A percentile compares a stretch with the other conserved stretches of the same genome.
phyloP scores from a whole-genome alignment of 1,140 invertebrate species.

The Drosophila elegans region DNA sequence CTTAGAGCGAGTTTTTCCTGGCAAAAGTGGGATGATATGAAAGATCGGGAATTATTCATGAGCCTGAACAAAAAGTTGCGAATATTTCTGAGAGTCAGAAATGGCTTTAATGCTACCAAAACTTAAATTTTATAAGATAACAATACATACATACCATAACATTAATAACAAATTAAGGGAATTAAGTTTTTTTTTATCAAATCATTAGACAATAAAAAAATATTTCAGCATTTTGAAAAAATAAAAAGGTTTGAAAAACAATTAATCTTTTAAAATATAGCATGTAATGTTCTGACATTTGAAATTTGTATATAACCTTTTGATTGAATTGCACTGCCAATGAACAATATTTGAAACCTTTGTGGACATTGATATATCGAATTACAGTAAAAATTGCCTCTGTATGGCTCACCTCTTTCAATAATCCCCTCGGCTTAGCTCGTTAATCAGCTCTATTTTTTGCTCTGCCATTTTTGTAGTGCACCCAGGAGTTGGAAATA shows the following conservation, averaged over 20 bases:
- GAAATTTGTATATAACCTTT: neutral
- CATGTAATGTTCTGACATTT: neutral
- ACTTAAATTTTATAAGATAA: neutral
- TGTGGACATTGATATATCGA: constrained; percentile 11
- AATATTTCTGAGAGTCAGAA: neutral
- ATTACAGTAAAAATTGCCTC: constrained; percentile 11
- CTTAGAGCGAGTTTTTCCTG: constrained; percentile 9
- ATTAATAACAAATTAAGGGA: neutral
- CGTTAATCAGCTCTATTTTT: constrained; percentile 38
- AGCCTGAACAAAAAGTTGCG: neutral
- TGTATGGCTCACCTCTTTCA: constrained; percentile 7
- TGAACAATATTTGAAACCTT: neutral
- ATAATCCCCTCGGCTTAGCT: constrained; percentile 35
- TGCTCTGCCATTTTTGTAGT: constrained; percentile 26
- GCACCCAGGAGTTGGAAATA: constrained; percentile 19
- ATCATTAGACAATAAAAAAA: too few relatives aligned
- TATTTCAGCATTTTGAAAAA: too few relatives aligned
- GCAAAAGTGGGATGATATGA: neutral
- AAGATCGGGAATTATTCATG: constrained; percentile 22
- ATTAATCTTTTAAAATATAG: neutral
- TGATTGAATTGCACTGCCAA: neutral
- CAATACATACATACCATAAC: neutral
- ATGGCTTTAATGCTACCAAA: neutral
- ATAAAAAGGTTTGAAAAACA: too few relatives aligned
- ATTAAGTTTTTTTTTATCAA: too few relatives aligned